phyloP scores from a whole-genome alignment of 2,113 vertebrate species.

The Osmerus mordax region DNA sequence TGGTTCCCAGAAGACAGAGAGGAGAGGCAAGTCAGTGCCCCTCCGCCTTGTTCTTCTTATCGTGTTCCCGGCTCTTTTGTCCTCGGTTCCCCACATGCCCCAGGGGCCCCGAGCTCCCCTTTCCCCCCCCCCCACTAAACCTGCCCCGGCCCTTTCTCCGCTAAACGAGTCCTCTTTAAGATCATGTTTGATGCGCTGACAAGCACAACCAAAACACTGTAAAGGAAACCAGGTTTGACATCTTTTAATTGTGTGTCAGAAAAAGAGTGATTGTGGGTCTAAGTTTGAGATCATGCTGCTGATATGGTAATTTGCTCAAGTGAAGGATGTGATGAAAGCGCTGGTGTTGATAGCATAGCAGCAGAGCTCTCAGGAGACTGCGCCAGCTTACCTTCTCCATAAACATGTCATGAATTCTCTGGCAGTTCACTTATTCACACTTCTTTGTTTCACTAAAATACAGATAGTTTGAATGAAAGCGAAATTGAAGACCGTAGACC shows the following conservation, averaged over 20 bases:
- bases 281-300: constrained; percentile 57
- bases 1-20: constrained; percentile 79
- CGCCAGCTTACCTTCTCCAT: constrained; percentile 33
- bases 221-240: constrained; percentile 78
- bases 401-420: constrained; percentile 26
- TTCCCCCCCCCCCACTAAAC: constrained; percentile 52
- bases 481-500: constrained; percentile 6
- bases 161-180: constrained; percentile 81
- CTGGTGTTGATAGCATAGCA: constrained; percentile 49
- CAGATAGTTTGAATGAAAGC: constrained; percentile 11
- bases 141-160: constrained; percentile 62
- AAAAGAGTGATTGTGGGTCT: constrained; percentile 59
- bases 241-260: constrained; percentile 80
- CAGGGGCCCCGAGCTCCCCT: constrained; percentile 59
- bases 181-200: constrained; percentile 76
- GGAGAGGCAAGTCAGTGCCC: constrained; percentile 69
- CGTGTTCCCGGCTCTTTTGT: constrained; percentile 72
- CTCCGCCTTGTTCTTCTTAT: constrained; percentile 59
- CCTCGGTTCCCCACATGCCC: constrained; percentile 62
- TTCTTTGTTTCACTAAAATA: constrained; percentile 30
- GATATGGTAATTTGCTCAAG: constrained; percentile 64
- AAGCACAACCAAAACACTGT: constrained; percentile 70
- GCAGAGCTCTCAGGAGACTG: constrained; percentile 47
- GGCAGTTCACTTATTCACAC: constrained; percentile 12
- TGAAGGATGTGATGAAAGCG: constrained; percentile 62